Percentiles rank a stretch among this genome's conserved stretches.
phyloP scores from a whole-genome alignment of 2,797 vertebrate genomes.

The Triplophysa yarkandensis region DNA sequence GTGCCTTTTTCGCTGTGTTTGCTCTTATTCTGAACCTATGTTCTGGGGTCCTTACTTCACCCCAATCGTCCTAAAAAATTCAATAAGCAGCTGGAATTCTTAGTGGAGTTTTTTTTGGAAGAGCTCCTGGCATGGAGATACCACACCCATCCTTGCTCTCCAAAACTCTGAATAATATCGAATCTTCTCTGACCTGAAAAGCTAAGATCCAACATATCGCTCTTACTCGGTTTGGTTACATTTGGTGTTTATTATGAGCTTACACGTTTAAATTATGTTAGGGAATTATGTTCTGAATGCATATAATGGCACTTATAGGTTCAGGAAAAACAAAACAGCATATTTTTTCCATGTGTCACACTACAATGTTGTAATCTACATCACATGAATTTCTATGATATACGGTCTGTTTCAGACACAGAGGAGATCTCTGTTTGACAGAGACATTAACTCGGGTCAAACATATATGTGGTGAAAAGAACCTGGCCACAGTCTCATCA shows the following conservation, averaged over 20 bases:
- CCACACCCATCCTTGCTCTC: slow-evolving; percentile 20
- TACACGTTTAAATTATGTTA: no score
- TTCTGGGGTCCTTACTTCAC: slow-evolving; percentile 20
- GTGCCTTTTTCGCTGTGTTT: slow-evolving; percentile 5
- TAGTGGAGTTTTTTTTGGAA: slow-evolving; percentile 48
- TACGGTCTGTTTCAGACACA: slow-evolving; percentile 12
- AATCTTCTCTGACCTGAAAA: no score
- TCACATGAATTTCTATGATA: slow-evolving; percentile 15
- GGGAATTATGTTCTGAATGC: no score
- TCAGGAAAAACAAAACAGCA: no score
- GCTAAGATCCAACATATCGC: no score
- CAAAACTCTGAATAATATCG: no score
- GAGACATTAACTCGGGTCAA: slow-evolving; percentile 23
- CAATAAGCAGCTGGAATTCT: slow-evolving; percentile 40
- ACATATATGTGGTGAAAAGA: slow-evolving; percentile 23
- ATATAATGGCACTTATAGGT: no score
- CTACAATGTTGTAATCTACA: slow-evolving; percentile 1
- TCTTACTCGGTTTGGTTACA: no score
- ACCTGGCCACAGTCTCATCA: slow-evolving; percentile 1
- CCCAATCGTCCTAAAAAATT: slow-evolving; percentile 17
- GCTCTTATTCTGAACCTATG: background rate
- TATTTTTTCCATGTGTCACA: slow-evolving; percentile 1
- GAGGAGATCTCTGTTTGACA: slow-evolving; percentile 10
- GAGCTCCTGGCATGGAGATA: slow-evolving; percentile 16
- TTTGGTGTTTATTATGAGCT: no score